Base-by-base conservation (phyloP, 2,888 invertebrate genomes). In the Drosophila borealis region DNA sequence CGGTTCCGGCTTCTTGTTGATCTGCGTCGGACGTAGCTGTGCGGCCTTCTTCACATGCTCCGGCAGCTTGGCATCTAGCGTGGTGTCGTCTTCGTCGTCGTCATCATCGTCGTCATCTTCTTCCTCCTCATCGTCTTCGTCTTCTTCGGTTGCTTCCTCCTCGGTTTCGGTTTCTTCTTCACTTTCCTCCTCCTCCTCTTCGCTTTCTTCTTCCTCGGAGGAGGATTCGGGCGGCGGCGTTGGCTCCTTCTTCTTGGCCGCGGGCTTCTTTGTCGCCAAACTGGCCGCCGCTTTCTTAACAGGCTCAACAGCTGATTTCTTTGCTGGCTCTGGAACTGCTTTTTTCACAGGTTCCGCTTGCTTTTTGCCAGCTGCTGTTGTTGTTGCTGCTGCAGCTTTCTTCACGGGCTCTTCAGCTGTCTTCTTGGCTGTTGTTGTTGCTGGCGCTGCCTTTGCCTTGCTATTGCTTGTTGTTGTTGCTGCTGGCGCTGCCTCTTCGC, bases 181-280 rank as follows among this genome's bases (percentile, higher is more conserved):
- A 51, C 37, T 51, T 14, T 51, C 50, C 37, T 50, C 50, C 50
- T 50, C 50, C 36, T 50, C 50, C 14, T 83, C 82, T 33, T 84
- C 80, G 53, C 33, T 71, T 33, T 80, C 81, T 37, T 80, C 80
- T 14, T 90, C 88, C 33, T 82, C 80, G 4, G 90, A 88, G 4
- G 89, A 89, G n/a, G 88, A 77, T 19, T 84, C 85, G 10, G 83
- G 83, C 49, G 90, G 78, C 33, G 91, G 91, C 11, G 91, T 90
- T 9, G 91, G 91, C 46, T 90, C 90, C 70, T 91, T 91, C 73
- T 91, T 91, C 74, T 91, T 91, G 14, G 79, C 71, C 37, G 55
- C 66, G 3, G 83, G 71, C 48, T 83, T 82, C 36, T 80, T 82
- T 54, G 67, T 14, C 13, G 55, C 70, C 64, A 74, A 36, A 5